Evolutionary conservation across 2,888 invertebrate genomes (phyloP), one percentile per base, ranked within the genome.

Genomic region (Horisme vitalbata): DNA sequence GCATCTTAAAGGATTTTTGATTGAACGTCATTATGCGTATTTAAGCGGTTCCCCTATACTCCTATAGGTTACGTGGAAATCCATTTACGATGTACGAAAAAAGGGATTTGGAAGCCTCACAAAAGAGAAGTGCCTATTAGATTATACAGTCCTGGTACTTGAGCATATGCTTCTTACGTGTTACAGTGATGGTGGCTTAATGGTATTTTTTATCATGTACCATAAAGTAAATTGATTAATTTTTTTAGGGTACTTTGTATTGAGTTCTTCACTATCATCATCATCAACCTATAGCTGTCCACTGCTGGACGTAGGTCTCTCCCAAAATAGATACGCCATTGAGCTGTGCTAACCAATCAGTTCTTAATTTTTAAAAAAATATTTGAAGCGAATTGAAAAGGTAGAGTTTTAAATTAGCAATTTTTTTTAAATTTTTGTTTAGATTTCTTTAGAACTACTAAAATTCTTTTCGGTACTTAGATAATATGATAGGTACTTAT

Each of bases 41-140:
- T 71, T 65, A 63, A 67, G 68, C 65, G 69, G 62, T 69, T 68
- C 61, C 60, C 11, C 61, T n/a, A n/a, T n/a, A n/a, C n/a, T n/a
- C n/a, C n/a, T 65, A 66, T 61, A 70, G 68, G 66, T 68, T 67
- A 72, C 68, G 70, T 70, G 58, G 62, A 64, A 70, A 74, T 69
- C 60, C 62, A 59, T 79, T 79, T 79, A 79, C 75, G 79, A 75
- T 67, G 70, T 71, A 72, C 63, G 73, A 77, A 78, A 77, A 79
- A 71, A 64, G 65, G 69, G 68, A 72, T 74, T 73, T 68, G 52
- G 62, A 61, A 59, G 58, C 56, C 60, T 67, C 64, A 65, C 66
- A 67, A 64, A 68, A 60, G 65, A 67, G 67, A 75, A 71, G 65
- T 61, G 57, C 59, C 71, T 63, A 71, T 71, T 68, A 68, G 65